phyloP scores from a whole-genome alignment of 2,888 invertebrate genomes.

The Phyllotreta striolata region DNA sequence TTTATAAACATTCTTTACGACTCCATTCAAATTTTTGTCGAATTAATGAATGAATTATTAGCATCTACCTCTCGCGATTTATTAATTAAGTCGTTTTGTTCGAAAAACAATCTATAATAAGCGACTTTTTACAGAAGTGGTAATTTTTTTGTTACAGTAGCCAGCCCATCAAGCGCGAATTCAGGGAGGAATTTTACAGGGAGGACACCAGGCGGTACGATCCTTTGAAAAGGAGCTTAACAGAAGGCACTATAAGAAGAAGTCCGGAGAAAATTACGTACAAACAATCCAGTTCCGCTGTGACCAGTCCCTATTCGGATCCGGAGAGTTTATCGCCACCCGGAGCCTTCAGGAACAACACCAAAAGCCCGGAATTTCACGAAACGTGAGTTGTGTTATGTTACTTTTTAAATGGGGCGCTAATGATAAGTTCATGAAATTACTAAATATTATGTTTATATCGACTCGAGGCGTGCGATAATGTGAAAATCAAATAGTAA shows the following conservation, averaged over 20 bases:
- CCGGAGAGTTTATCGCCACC: slow-evolving; percentile 60
- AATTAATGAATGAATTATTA: no score
- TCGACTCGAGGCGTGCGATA: neutral
- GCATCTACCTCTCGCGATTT: no score
- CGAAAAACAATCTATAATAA: no score
- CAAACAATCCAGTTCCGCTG: slow-evolving; percentile 48
- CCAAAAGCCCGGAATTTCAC: slow-evolving; percentile 62
- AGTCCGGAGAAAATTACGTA: slow-evolving; percentile 52
- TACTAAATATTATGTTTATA: neutral
- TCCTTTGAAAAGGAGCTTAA: slow-evolving; percentile 59
- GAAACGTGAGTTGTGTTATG: slow-evolving; percentile 62
- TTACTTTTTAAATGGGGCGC: neutral
- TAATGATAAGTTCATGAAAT: no score
- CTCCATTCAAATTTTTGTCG: no score
- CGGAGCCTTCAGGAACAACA: slow-evolving; percentile 56
- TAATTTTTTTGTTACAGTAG: slow-evolving; percentile 13
- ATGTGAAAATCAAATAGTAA: neutral
- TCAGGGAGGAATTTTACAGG: slow-evolving; percentile 58
- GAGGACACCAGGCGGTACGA: slow-evolving; percentile 57
- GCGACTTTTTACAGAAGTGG: neutral
- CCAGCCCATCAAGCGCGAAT: slow-evolving; percentile 54
- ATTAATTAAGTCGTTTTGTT: no score
- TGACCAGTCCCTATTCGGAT: slow-evolving; percentile 59
- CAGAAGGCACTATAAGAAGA: slow-evolving; percentile 57
- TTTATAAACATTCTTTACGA: no score